These are phyloP conservation scores for Raja brachyura DNA, from an alignment of 2,113 vertebrate species.

Conservation along the genomic window DNA sequence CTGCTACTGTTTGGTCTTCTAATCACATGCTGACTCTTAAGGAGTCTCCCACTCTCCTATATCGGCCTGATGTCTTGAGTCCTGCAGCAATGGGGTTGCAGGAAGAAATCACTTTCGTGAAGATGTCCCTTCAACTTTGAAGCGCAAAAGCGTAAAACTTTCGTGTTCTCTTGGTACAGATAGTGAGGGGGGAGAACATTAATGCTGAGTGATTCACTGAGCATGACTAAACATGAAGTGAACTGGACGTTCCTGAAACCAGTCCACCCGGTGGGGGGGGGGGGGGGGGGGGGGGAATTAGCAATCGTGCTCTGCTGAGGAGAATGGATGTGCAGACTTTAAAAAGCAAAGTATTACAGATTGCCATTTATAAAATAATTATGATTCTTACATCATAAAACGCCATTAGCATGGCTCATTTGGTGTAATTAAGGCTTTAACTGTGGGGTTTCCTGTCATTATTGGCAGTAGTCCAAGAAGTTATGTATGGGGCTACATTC, in stretches of 20 bases:
- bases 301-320: background rate
- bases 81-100: no score
- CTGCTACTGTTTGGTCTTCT: background rate
- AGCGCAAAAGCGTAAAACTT: background rate
- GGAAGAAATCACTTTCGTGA: background rate
- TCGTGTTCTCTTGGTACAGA: background rate
- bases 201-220: background rate
- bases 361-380: background rate
- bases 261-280: background rate
- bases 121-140: background rate
- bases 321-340: background rate
- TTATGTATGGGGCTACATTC: background rate
- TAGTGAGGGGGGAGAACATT: background rate
- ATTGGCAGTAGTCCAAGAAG: background rate
- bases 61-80: background rate
- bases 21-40: background rate
- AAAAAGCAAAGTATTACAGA: background rate
- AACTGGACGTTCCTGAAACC: no score
- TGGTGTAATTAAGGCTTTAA: background rate
- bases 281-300: background rate
- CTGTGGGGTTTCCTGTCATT: no score
- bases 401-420: background rate
- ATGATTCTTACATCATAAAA: background rate
- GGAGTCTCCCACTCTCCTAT: background rate
- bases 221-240: background rate